Base-by-base conservation (phyloP, 2,888 invertebrate genomes). In the Odontothrips loti region DNA sequence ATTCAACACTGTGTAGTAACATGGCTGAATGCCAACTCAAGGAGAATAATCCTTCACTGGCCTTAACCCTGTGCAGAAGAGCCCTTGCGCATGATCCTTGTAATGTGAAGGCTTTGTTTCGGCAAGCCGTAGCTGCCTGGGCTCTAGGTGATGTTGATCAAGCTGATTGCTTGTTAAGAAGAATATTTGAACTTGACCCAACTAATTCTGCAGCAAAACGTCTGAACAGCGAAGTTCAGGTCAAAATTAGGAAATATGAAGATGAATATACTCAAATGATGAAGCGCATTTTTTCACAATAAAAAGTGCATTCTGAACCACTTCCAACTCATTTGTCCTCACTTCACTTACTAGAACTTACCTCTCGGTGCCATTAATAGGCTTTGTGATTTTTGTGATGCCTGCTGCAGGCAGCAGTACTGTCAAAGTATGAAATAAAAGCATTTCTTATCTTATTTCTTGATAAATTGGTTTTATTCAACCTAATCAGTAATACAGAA, bases 1-100 rank as follows among this genome's bases (percentile, higher is more conserved):
- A 8, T 8, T 75, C 68, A 11, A 75, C 68, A 75, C 27, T 75
- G 1, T 75, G 68, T 27, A 75, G 68, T 27, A 75, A 75, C 27
- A 75, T 75, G 68, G 68, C 68, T 23, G 68, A 75, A 27, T 75
- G 68, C 12, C 68, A 75, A 23, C 68, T 75, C 23, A 75, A 75
- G 27, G 68, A 75, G 27, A 75, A 75, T 27, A 75, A 75, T 12
- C 68, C 68, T 9, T 27, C 68, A 75, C 9, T 11, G 9, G 68
- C 68, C 12, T 10, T 75, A 27, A 27, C 27, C 12, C 9, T 75
- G 9, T 75, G 68, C 23, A 23, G 9, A 12, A 75, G 12, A 27
- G 68, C 68, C 27, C 68, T 75, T 23, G 23, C 11, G 12, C 68
- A 75, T 27, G 68, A 75, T 23, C 68, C 68, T 75, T 27, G 11